Conservation (phyloP, 1,140 invertebrate genomes). For the Meloidogyne exigua region DNA sequence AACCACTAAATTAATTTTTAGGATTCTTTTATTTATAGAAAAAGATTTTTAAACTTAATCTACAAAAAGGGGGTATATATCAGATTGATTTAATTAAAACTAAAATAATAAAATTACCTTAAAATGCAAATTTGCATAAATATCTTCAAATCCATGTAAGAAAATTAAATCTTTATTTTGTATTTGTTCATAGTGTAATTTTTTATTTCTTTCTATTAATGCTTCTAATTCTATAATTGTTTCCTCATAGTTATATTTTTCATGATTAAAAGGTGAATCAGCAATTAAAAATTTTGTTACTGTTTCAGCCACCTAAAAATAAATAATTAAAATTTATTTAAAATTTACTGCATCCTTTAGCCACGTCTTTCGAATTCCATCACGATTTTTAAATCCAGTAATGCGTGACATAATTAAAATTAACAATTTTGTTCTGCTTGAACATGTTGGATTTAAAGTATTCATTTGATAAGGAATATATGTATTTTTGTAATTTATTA, state of each 20-base stretch:
- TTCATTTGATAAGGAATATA: constrained; percentile 7
- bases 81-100: too few species aligned
- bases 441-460: not conserved
- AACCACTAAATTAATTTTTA: constrained; percentile 12
- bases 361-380: constrained; percentile 20
- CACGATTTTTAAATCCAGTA: not conserved
- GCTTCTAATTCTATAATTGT: not conserved
- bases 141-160: constrained; percentile 12
- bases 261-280: constrained; percentile 1
- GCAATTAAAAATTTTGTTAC: constrained; percentile 9
- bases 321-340: not conserved
- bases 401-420: constrained; percentile 19
- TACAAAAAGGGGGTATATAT: too few species aligned
- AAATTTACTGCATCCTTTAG: constrained; percentile 8
- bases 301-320: constrained; percentile 8
- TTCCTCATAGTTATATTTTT: not conserved
- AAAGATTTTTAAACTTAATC: too few species aligned
- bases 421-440: constrained; percentile 12
- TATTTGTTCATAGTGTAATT: constrained; percentile 1
- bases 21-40: too few species aligned
- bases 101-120: constrained; percentile 3
- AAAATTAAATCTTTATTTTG: constrained; percentile 15
- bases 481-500: constrained; percentile 19
- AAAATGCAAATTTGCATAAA: constrained; percentile 17
- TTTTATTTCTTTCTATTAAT: not conserved